phyloP scores from a whole-genome alignment of 2,888 invertebrate genomes.

The Ophion obscuratus region DNA sequence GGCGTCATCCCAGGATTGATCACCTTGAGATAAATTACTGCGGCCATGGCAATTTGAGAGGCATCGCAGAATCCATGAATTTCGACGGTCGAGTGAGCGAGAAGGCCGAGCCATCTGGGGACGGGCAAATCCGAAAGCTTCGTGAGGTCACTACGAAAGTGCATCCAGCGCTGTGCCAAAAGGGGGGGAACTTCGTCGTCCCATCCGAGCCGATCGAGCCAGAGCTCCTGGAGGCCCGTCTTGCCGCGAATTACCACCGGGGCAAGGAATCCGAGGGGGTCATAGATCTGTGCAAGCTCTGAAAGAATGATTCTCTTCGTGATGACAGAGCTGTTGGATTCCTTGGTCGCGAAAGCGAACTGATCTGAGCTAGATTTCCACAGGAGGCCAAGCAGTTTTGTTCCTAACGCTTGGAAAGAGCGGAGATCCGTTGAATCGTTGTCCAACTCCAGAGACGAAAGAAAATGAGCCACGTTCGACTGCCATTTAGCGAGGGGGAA shows the following conservation, averaged over 20 bases:
- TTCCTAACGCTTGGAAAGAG: too few relatives aligned
- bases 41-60: slow-evolving; percentile 40
- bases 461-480: not conserved
- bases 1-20: not conserved
- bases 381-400: not conserved
- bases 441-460: not conserved
- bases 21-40: slow-evolving; percentile 24
- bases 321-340: not conserved
- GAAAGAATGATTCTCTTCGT: slow-evolving; percentile 8
- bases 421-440: too few relatives aligned
- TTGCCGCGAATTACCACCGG: not conserved
- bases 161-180: not conserved
- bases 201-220: slow-evolving; percentile 3
- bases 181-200: not conserved
- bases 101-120: slow-evolving; percentile 36
- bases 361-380: not conserved
- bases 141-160: not conserved
- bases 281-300: slow-evolving; percentile 1
- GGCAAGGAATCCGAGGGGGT: slow-evolving; percentile 8
- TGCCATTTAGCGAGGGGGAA: slow-evolving; percentile 57
- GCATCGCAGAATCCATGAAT: slow-evolving; percentile 60
- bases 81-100: slow-evolving; percentile 1
- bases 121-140: not conserved
- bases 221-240: not conserved
- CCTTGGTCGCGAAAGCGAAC: not conserved